Percentiles rank a stretch among this genome's conserved stretches.
These are phyloP conservation scores for Malachius bipustulatus DNA, from an alignment of 2,888 invertebrate species.

Conservation along the genomic window DNA sequence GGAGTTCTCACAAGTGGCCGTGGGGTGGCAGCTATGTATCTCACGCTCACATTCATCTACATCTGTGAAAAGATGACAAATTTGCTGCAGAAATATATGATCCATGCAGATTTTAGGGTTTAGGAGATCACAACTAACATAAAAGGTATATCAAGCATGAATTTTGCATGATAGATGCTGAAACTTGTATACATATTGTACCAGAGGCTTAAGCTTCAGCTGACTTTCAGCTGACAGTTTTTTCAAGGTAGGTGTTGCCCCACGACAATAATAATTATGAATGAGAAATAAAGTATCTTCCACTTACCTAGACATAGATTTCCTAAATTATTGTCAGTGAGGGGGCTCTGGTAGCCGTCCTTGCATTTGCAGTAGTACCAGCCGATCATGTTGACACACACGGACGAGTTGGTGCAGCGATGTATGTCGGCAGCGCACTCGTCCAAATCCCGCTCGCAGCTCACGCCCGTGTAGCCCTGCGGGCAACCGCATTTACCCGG, in stretches of 20 bases:
- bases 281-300: too few relatives aligned
- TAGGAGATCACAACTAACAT: too few relatives aligned
- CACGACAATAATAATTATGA: too few relatives aligned
- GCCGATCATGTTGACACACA: constrained; percentile 79
- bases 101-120: too few relatives aligned
- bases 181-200: too few relatives aligned
- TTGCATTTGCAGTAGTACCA: constrained; percentile 83
- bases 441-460: constrained; percentile 78
- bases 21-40: constrained; percentile 67
- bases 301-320: constrained; percentile 52
- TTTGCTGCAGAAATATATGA: too few relatives aligned
- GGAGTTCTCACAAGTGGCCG: constrained; percentile 66
- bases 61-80: constrained; percentile 47
- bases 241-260: too few relatives aligned
- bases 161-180: too few relatives aligned
- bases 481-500: constrained; percentile 71
- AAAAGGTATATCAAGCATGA: too few relatives aligned
- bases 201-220: too few relatives aligned
- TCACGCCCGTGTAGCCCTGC: constrained; percentile 66
- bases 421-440: constrained; percentile 64
- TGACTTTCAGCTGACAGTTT: too few relatives aligned
- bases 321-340: constrained; percentile 43
- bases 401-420: constrained; percentile 62
- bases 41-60: constrained; percentile 71
- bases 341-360: constrained; percentile 57